Evolutionary conservation across 2,888 invertebrate species (phyloP), one percentile per base, ranked within the genome.

Genomic region (Bimastos eiseni): DNA sequence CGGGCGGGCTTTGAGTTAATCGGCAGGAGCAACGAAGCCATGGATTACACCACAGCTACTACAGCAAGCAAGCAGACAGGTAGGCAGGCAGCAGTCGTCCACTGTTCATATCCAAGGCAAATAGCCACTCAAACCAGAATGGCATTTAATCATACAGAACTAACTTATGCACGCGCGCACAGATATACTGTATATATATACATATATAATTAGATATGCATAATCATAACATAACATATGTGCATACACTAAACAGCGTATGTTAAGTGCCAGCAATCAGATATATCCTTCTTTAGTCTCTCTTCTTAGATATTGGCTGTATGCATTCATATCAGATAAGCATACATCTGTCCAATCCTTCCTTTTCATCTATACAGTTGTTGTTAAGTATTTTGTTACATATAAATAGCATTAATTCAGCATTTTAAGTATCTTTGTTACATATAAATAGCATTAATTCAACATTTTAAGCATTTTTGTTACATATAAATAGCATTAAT

Each of bases 111-210:
- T 70, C 70, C 70, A 70, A 21, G 8, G 70, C n/a, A 70, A 70
- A 70, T 70, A 70, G 30, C 70, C 70, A 70, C 70, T 70, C 70
- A 70, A 70, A 70, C n/a, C 30, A 30, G 70, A 70, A n/a, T 70
- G 70, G 70, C n/a, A 70, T 70, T 70, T 70, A 70, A 70, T 70
- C 70, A 70, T n/a, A n/a, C 30, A 70, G 70, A 70, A 70, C 70
- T 70, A n/a, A 70, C 70, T 70, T 70, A 30, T 70, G 49, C 49
- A 49, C 49, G 49, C 21, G 15, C 49, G 15, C 49, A 49, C 49
- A 17, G 21, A 49, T 24, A 49, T 3, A 49, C 21, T n/a, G n/a
- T n/a, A 70, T n/a, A 70, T 1, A 70, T 11, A n/a, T n/a, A 30
- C 13, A 70, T n/a, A 70, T 70, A 70, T 70, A 70, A 70, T 70